Evolutionary conservation across 2,888 invertebrate genomes (phyloP).

Genomic region (Rhodophaea formosa): DNA sequence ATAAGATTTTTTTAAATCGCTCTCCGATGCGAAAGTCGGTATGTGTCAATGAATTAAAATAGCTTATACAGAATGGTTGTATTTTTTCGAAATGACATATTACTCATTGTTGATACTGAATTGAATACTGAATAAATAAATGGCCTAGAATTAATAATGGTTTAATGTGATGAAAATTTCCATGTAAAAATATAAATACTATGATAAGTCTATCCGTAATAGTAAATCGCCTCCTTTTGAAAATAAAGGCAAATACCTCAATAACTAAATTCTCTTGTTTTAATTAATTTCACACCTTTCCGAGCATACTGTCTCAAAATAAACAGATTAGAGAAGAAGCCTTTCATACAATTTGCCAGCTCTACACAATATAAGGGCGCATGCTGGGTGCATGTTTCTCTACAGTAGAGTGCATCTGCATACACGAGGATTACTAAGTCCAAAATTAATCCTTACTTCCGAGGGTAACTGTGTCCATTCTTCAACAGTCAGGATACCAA

Average conservation of each 20-base stretch:
- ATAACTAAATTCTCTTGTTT: conserved; percentile 67
- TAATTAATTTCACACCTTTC: conserved; percentile 42
- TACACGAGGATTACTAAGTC: too few species aligned
- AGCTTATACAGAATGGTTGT: conserved; percentile 73
- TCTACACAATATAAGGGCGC: too few species aligned
- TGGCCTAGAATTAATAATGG: conserved; percentile 74
- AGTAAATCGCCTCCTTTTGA: conserved; percentile 78
- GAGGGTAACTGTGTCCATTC: too few species aligned
- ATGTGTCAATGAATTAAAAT: conserved; percentile 59
- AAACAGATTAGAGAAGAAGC: not conserved
- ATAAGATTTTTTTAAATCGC: conserved; percentile 72
- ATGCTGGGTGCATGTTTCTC: too few species aligned
- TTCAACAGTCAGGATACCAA: too few species aligned
- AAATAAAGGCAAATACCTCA: conserved; percentile 80
- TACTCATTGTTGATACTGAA: conserved; percentile 72
- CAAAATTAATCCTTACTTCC: too few species aligned
- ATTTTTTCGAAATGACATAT: conserved; percentile 74
- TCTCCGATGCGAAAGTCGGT: conserved; percentile 52
- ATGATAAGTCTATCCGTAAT: conserved; percentile 76
- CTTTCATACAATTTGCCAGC: too few species aligned
- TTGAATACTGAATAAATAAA: conserved; percentile 63
- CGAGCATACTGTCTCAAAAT: not conserved
- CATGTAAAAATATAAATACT: conserved; percentile 81
- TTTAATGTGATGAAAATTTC: conserved; percentile 79
- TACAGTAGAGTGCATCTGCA: too few species aligned